These are phyloP conservation scores for Acromyrmex heyeri DNA, from an alignment of 1,140 invertebrate species.

Conservation along the genomic window DNA sequence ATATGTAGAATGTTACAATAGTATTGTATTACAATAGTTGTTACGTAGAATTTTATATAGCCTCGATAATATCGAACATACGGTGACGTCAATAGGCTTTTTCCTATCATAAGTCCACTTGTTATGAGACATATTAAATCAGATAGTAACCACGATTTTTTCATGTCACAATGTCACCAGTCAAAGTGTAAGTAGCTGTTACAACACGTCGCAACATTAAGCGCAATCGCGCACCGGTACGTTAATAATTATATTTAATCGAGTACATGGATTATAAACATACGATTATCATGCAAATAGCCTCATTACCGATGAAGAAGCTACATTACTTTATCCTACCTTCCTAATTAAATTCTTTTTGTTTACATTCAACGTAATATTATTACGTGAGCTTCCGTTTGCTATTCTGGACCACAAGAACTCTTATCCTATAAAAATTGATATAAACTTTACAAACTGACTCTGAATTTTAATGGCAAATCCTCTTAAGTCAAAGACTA, in stretches of 20 bases:
- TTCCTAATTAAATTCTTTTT: slow-evolving; percentile 25
- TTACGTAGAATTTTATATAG: slow-evolving; percentile 11
- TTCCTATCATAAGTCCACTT: not conserved
- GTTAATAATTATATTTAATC: slow-evolving; percentile 20
- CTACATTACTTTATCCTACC: not conserved
- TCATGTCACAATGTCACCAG: not conserved
- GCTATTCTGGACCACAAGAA: not conserved
- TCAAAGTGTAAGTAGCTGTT: slow-evolving; percentile 6
- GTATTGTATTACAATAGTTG: not conserved
- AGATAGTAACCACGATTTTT: not conserved
- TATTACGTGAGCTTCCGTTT: not conserved
- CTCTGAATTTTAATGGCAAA: not conserved
- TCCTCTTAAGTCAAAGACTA: too few relatives aligned
- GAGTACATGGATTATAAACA: not conserved
- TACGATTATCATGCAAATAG: slow-evolving; percentile 19
- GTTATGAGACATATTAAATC: slow-evolving; percentile 19
- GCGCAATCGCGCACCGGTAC: not conserved
- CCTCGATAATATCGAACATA: not conserved
- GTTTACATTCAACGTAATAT: not conserved
- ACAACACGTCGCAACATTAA: not conserved
- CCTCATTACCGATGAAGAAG: slow-evolving; percentile 14
- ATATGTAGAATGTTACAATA: not conserved
- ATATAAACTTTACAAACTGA: not conserved
- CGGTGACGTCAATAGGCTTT: not conserved
- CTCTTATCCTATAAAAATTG: slow-evolving; percentile 4